phyloP scores from a whole-genome alignment of 2,113 vertebrate species.

The Rousettus leschenaultii region DNA sequence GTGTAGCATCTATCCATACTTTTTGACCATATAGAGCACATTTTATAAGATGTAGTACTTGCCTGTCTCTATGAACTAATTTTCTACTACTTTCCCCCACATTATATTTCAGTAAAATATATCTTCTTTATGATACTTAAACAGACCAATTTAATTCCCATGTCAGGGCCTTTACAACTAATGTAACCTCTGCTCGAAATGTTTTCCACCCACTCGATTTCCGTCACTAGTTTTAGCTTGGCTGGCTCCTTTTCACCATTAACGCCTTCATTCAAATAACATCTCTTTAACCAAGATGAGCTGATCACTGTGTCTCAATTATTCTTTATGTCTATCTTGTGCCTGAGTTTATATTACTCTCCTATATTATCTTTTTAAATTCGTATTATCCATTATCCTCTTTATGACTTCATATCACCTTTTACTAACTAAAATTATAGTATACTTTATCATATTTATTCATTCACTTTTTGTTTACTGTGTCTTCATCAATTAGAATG shows the following conservation, averaged over 20 bases:
- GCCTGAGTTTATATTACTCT: background rate
- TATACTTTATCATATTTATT: background rate
- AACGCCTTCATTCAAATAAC: background rate
- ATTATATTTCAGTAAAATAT: background rate
- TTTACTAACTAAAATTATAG: background rate
- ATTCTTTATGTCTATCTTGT: background rate
- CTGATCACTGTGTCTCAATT: background rate
- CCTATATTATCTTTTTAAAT: background rate
- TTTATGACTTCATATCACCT: background rate
- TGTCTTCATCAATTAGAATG: background rate
- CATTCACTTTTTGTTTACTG: background rate
- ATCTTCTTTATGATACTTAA: background rate
- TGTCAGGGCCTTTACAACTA: background rate
- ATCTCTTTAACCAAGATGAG: background rate
- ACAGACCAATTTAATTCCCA: background rate
- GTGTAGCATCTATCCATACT: background rate
- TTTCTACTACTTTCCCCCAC: background rate
- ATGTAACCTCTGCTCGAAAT: background rate
- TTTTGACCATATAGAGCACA: background rate
- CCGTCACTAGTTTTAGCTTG: background rate
- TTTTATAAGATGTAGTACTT: background rate
- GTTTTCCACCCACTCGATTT: rapidly evolving
- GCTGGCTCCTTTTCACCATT: background rate
- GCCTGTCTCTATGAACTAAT: background rate
- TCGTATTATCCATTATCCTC: background rate